Evolutionary conservation across 2,888 invertebrate species (phyloP).

Genomic region (Callinectes sapidus): DNA sequence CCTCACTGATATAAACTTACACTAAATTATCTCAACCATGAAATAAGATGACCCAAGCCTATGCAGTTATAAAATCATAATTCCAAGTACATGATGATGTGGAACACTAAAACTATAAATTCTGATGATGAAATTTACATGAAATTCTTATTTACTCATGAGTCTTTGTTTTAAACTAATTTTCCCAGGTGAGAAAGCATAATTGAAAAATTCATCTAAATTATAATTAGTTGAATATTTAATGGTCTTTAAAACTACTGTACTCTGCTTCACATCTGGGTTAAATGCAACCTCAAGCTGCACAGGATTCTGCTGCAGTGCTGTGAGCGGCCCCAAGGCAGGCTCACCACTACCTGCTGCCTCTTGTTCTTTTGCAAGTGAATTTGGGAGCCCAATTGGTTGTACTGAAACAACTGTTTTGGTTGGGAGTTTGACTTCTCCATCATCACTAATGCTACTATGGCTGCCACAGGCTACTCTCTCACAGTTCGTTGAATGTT

Average conservation of each 20-base stretch:
- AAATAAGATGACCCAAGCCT: conserved; percentile 39
- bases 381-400: neutral
- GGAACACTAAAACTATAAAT: neutral
- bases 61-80: neutral
- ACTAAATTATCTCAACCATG: conserved; percentile 8
- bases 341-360: neutral
- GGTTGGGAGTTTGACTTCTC: neutral
- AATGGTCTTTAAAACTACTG: conserved; percentile 1
- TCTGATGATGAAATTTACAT: neutral
- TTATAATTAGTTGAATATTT: conserved; percentile 53
- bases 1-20: conserved; percentile 29
- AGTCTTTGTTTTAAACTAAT: conserved; percentile 36
- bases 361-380: neutral
- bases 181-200: conserved; percentile 49
- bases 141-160: neutral
- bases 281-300: neutral
- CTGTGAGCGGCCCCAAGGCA: neutral
- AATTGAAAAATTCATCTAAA: conserved; percentile 60
- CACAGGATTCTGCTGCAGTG: neutral
- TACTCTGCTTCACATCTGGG: neutral
- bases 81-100: neutral
- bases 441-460: neutral
- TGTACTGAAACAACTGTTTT: neutral
- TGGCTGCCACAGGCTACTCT: conserved; percentile 1
- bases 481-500: neutral